Evolutionary conservation across 37 sponge, comb jelly and placozoan genomes (phyloP).

Genomic region (Chondrosia reniformis): DNA sequence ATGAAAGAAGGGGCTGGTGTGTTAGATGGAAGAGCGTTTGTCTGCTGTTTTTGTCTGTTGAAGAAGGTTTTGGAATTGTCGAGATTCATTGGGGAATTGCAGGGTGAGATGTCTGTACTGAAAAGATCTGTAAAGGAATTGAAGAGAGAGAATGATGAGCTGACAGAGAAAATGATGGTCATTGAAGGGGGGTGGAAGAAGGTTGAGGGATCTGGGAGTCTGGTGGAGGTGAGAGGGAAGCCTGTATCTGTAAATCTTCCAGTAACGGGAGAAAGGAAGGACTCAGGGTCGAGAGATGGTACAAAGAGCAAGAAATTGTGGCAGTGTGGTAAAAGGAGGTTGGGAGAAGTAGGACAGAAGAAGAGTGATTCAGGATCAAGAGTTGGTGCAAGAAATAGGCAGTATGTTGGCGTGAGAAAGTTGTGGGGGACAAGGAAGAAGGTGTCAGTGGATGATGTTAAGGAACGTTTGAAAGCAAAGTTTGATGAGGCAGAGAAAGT

Average conservation of each 20-base stretch:
- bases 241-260: not conserved
- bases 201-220: no score
- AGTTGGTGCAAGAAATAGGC: not conserved
- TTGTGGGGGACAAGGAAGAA: constrained; percentile 21
- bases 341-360: not conserved
- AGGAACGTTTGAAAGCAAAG: constrained; percentile 3
- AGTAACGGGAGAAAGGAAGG: not conserved
- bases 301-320: no score
- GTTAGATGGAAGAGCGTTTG: constrained; percentile 1
- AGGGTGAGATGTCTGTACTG: not conserved
- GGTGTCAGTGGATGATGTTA: constrained; percentile 1
- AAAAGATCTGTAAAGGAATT: not conserved
- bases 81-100: not conserved
- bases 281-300: not conserved
- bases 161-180: no score
- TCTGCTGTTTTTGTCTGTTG: not conserved
- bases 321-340: no score
- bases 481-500: not conserved
- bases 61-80: not conserved
- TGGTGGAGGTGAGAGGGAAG: not conserved
- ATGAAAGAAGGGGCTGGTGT: constrained; percentile 6
- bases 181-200: no score
- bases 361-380: not conserved
- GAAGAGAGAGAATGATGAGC: not conserved
- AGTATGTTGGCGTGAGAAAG: constrained; percentile 3